phyloP scores from a whole-genome alignment of 1,140 invertebrate species.

The Notospermus geniculatus region DNA sequence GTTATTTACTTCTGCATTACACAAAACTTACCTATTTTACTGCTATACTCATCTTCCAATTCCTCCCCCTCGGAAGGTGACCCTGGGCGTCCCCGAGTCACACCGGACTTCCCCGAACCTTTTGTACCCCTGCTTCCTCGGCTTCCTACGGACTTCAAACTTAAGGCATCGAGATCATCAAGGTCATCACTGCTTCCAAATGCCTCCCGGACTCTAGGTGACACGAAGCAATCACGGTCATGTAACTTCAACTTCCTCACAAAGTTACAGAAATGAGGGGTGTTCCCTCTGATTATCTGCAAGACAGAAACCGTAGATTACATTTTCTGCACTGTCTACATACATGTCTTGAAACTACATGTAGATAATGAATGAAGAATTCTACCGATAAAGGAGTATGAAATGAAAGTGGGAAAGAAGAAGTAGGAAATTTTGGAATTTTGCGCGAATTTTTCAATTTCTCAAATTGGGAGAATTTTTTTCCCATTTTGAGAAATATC shows the following conservation, averaged over 20 bases:
- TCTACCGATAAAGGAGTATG: too few species aligned
- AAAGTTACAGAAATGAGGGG: constrained; percentile 9
- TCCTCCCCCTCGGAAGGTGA: not conserved
- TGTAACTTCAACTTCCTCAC: not conserved
- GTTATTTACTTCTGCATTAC: too few species aligned
- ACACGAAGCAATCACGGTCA: not conserved
- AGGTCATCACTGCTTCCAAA: constrained; percentile 1
- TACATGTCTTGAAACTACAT: too few species aligned
- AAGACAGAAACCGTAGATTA: not conserved
- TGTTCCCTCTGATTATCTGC: not conserved
- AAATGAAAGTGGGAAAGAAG: too few species aligned
- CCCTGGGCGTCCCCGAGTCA: not conserved
- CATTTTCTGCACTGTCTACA: too few species aligned
- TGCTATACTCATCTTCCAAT: not conserved
- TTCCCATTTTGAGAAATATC: too few species aligned
- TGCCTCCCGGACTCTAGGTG: not conserved
- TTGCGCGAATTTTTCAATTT: too few species aligned
- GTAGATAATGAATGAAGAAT: too few species aligned
- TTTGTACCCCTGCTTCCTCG: not conserved
- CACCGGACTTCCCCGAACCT: not conserved
- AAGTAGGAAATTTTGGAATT: too few species aligned
- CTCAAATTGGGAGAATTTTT: too few species aligned
- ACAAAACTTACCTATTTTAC: too few species aligned
- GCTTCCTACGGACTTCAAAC: not conserved
- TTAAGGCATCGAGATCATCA: too few species aligned